Percentiles rank a stretch among this genome's conserved stretches.
These are phyloP conservation scores for Papilio helenus DNA, from an alignment of 1,140 invertebrate species.

Conservation along the genomic window DNA sequence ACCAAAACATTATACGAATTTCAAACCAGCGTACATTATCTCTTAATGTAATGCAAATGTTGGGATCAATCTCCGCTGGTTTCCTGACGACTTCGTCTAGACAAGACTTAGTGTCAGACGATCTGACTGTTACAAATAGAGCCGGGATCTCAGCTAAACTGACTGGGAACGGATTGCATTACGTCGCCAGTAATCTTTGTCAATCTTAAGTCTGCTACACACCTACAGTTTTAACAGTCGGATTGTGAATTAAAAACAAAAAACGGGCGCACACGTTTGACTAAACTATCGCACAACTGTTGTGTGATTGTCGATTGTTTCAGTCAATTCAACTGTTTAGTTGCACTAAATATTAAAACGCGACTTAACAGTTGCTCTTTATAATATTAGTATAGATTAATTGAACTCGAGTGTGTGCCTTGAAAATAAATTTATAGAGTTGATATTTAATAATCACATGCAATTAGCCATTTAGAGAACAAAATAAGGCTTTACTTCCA, in stretches of 20 bases:
- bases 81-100: conserved; percentile 46
- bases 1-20: background rate
- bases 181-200: conserved; percentile 48
- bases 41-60: conserved; percentile 60
- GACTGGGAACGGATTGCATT: conserved; percentile 50
- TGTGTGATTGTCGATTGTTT: too few relatives aligned
- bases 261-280: too few relatives aligned
- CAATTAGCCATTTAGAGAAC: background rate
- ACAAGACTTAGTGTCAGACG: conserved; percentile 59
- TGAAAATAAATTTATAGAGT: too few relatives aligned
- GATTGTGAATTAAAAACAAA: too few relatives aligned
- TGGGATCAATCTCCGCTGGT: conserved; percentile 60
- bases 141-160: conserved; percentile 48
- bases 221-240: too few relatives aligned
- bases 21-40: conserved; percentile 13
- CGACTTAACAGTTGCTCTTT: too few relatives aligned
- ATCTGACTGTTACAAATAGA: conserved; percentile 64
- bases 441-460: too few relatives aligned
- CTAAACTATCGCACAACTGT: too few relatives aligned
- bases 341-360: too few relatives aligned
- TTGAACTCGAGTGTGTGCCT: too few relatives aligned
- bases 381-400: too few relatives aligned
- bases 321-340: too few relatives aligned
- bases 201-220: conserved; percentile 21
- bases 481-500: background rate